Evolutionary conservation across 2,888 invertebrate species (phyloP), one percentile per base, ranked within the genome.

Genomic region (Pristionchus exspectatus): DNA sequence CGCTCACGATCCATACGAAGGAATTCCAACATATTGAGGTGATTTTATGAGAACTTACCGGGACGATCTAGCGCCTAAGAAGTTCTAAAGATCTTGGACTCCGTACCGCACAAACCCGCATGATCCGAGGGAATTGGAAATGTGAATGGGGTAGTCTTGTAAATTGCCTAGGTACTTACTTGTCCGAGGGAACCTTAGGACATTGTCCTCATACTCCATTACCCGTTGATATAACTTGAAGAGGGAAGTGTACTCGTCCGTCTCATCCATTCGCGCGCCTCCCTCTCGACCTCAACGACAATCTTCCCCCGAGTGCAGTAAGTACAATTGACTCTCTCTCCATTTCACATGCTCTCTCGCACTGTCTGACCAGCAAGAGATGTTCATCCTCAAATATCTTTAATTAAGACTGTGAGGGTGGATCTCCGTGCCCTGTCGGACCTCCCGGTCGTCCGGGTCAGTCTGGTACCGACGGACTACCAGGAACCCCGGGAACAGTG

Each of bases 381-480:
- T 50, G 0, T 50, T 3, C 44, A 50, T 9, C 44, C 44, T 50
- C 44, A 7, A 50, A 50, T 10, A 12, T 12, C 44, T 21, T 27
- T 18, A 9, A 63, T 89, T 59, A 21, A 89, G 89, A 83, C 30
- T 89, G 89, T 27, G 81, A 81, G 50, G 66, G 81, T 44, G 89
- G 89, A 7, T 44, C 89, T 18, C 89, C 89, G 7, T 89, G 89
- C 54, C 89, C 89, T 16, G 27, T 44, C n/a, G 89, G 89, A 1
- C 89, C 89, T n/a, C 81, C 89, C 44, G 89, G 89, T 63, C 81
- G 89, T 21, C 44, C 89, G 0, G 89, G 89, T 4, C 59, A 54
- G 27, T 24, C 81, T 5, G 89, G 89, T 5, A 44, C 63, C 24
- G 81, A 81, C n/a, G 89, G 89, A 54, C 44, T 33, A 12, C 89